Base-by-base conservation (phyloP, 1,140 invertebrate species). In the Drosophila auraria region DNA sequence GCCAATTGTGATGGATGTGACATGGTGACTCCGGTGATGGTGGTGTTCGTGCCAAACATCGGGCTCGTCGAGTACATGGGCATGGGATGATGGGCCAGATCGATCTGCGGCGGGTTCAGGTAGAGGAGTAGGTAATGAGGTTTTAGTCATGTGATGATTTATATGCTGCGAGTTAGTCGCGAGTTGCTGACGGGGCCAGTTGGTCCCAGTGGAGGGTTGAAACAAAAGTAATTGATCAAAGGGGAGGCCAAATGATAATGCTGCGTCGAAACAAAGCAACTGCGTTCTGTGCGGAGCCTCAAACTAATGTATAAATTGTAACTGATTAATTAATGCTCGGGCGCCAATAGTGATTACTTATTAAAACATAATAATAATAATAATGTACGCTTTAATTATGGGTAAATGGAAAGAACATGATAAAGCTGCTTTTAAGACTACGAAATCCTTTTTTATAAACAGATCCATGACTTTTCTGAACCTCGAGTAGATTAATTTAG, bases 1-100 rank as follows among this genome's bases (percentile, higher is more conserved):
- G 92, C 91, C 89, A 93, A 80, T 82, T 93, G 92, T 87, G 92
- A 93, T 91, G 92, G 92, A 92, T 93, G 92, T 74, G 92, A 93
- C 92, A 93, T 93, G 59, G 92, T 93, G 83, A 93, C 92, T 81
- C 92, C 92, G 71, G 92, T 93, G 72, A 92, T 92, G 80, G 92
- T 92, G 75, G 66, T 82, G 58, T 90, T 93, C 57, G 91, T 83
- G 58, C 87, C 92, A 64, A 93, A 93, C 91, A 93, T 93, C 58
- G 92, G 87, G 81, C 91, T 93, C 53, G 92, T 93, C 14, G 92
- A 92, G 74, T 93, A 93, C 92, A 93, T 93, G 69, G 83, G 83
- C 92, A 93, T 91, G 61, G 83, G 84, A 87, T 93, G 91, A 64
- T 92, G 92, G 56, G 92, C 92, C 62, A 93, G 82, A 91, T 93